Base-by-base conservation (phyloP, 2,113 vertebrate species). In the Phainopepla nitens region DNA sequence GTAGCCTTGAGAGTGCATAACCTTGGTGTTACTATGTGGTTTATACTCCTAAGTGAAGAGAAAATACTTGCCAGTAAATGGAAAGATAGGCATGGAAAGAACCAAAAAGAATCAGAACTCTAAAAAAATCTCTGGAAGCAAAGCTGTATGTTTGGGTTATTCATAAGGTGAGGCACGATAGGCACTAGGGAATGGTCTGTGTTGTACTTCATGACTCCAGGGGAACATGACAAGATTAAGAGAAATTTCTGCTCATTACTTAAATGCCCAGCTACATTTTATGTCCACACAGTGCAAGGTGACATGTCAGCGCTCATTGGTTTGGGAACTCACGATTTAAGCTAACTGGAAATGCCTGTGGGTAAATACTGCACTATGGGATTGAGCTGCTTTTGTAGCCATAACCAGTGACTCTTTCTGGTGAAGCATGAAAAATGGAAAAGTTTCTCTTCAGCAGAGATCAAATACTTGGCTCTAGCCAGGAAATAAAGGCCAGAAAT, bases 271-370 rank as follows among this genome's bases (percentile, higher is more conserved):
- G 23, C 45, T 90, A 53, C 53, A 77, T 87, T 65, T 91, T 36
- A 31, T 41, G 23, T 85, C 57, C 31, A 24, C 0, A 0, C 11
- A 72, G 27, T 0, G 0, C 36, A 68, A 7, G 39, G 15, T 2
- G 7, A 71, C 90, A 41, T 89, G 81, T 89, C 92, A 95, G 65
- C 27, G 39, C 36, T 27, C 36, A 22, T 5, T 82, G 58, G 4
- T 69, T 91, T 56, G 45, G 62, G 42, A 91, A 20, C 20, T 90
- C 15, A 20, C 1, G 3, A 57, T 88, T 88, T 57, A 56, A 72
- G 36, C 20, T n/a, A 82, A 65, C n/a, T 79, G 61, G 41, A 79
- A 65, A 42, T 80, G 23, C 21, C 15, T n/a, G 27, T 65, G 82
- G 28, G 1, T 76, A 69, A 41, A 13, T 69, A 62, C 69, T 76